A percentile compares a stretch with the other conserved stretches of the same genome.
phyloP scores from a whole-genome alignment of 2,113 vertebrate genomes.

The Thunnus thynnus region DNA sequence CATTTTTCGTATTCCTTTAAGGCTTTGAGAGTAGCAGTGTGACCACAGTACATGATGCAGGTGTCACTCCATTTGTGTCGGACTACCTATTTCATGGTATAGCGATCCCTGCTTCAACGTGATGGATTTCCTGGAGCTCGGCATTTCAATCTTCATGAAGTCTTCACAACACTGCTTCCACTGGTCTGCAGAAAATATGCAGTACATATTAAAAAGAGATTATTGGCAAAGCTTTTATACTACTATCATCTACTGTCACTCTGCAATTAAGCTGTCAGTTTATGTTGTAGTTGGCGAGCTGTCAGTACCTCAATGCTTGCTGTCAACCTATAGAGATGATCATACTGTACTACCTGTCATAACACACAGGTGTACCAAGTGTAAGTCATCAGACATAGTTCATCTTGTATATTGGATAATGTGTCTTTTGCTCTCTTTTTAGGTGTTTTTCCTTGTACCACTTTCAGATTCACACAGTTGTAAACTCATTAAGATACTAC shows the following conservation, averaged over 20 bases:
- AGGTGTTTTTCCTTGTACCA: no score
- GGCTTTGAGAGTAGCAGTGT: neutral
- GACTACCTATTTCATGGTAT: constrained; percentile 90
- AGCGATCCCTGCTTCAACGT: constrained; percentile 88
- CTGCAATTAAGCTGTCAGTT: neutral
- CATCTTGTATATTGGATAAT: no score
- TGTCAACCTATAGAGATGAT: neutral
- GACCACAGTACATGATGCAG: neutral
- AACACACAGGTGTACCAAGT: neutral
- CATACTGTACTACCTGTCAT: neutral
- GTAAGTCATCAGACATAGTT: no score
- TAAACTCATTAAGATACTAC: no score
- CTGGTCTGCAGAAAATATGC: constrained; percentile 77
- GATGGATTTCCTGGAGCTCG: constrained; percentile 76
- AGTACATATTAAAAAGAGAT: neutral
- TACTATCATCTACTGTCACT: neutral
- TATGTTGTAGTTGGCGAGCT: neutral
- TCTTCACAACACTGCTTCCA: constrained; percentile 91
- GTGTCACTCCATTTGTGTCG: neutral
- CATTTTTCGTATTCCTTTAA: no score
- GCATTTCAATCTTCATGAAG: constrained; percentile 88
- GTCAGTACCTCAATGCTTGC: neutral
- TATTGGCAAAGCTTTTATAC: neutral
- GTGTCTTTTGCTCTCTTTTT: no score
- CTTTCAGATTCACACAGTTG: no score